Evolutionary conservation across 2,888 invertebrate species (phyloP).

Genomic region (Morinoia aosen): DNA sequence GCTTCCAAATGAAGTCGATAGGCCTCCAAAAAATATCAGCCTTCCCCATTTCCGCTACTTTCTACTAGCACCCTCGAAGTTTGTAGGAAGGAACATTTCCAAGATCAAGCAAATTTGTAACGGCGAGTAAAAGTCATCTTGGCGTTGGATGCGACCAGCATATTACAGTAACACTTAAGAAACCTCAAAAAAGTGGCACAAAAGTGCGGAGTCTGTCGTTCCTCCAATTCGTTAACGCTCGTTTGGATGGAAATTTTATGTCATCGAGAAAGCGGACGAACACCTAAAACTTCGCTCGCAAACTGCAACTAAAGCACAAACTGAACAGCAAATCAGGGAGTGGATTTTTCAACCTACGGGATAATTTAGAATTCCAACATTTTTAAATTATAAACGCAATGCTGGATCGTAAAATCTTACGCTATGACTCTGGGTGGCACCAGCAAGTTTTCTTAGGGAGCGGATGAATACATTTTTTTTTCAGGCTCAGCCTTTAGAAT

Average conservation of each 20-base stretch:
- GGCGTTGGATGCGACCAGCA: neutral
- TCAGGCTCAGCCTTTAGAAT: neutral
- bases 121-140: neutral
- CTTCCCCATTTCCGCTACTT: neutral
- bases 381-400: neutral
- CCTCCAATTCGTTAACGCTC: conserved; percentile 47
- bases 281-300: neutral
- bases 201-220: conserved; percentile 34
- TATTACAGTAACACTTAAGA: conserved; percentile 27
- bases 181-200: neutral
- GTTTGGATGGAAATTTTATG: conserved; percentile 48
- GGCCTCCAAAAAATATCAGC: neutral
- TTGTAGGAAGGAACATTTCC: neutral
- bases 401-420: neutral
- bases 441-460: neutral
- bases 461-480: neutral
- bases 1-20: neutral
- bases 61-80: neutral
- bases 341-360: neutral
- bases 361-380: neutral
- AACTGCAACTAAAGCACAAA: neutral
- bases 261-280: neutral
- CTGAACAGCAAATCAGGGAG: neutral
- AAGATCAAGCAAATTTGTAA: neutral
- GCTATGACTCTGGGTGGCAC: neutral